These are phyloP conservation scores for Drosophila austrosaltans DNA, from an alignment of 2,888 invertebrate species.

Conservation along the genomic window DNA sequence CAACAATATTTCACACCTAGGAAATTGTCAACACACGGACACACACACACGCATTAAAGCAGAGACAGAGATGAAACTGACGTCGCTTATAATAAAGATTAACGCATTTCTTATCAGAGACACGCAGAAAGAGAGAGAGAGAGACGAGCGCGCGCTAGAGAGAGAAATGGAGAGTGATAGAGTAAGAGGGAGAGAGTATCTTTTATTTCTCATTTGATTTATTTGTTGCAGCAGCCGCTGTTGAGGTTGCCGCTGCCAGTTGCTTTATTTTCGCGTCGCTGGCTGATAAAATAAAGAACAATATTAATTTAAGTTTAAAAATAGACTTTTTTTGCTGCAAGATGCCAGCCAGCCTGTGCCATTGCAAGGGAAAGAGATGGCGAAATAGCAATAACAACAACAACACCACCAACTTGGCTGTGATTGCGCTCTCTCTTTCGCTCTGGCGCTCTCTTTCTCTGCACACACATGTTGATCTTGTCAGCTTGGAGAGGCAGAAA, in stretches of 20 bases:
- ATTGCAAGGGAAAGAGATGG: constrained; percentile 50
- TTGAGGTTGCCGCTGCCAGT: constrained; percentile 32
- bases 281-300: constrained; percentile 81
- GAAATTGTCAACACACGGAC: constrained; percentile 49
- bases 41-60: constrained; percentile 19
- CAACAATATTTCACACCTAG: constrained; percentile 48
- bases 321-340: constrained; percentile 72
- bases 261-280: constrained; percentile 67
- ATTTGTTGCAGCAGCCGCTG: constrained; percentile 58
- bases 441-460: constrained; percentile 28
- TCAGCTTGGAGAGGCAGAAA: constrained; percentile 25
- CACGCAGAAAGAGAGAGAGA: constrained; percentile 34
- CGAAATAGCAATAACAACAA: constrained; percentile 32
- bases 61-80: constrained; percentile 22
- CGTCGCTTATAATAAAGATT: constrained; percentile 75
- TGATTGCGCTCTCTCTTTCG: constrained; percentile 54
- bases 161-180: constrained; percentile 30
- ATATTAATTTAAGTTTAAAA: constrained; percentile 81
- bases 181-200: constrained; percentile 46
- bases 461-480: constrained; percentile 50
- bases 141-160: constrained; percentile 49
- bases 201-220: constrained; percentile 51
- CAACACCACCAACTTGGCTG: constrained; percentile 44
- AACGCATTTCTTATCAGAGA: constrained; percentile 74
- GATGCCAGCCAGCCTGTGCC: constrained; percentile 54